Percentiles rank a stretch among this genome's conserved stretches.
Conservation (phyloP, 2,888 invertebrate genomes). For the Mayetiola destructor region DNA sequence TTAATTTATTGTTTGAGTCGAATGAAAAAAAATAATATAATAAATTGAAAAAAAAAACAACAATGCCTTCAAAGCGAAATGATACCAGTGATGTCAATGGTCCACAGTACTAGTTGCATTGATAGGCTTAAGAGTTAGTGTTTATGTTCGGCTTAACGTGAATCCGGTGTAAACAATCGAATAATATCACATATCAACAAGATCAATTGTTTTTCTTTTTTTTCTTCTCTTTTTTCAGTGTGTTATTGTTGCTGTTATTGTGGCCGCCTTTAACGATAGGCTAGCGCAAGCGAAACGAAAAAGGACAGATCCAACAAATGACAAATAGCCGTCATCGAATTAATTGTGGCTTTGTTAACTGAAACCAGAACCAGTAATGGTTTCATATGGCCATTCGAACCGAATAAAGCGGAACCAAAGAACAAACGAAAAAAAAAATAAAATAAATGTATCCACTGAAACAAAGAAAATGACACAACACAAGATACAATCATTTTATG, state of each 20-base stretch:
- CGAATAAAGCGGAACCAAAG: background rate
- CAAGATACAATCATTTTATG: background rate
- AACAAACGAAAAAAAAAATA: background rate
- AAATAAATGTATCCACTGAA: too few species aligned
- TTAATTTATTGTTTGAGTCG: slow-evolving; percentile 4
- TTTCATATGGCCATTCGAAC: too few species aligned
- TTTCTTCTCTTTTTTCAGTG: slow-evolving; percentile 9
- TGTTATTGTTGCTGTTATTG: slow-evolving; percentile 7
- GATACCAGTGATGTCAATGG: background rate
- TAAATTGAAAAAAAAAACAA: background rate
- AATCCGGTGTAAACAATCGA: slow-evolving; percentile 7
- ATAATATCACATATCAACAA: slow-evolving; percentile 8
- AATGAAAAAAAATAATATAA: background rate
- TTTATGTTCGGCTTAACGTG: slow-evolving; percentile 9
- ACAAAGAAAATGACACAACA: too few species aligned
- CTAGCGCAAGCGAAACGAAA: background rate
- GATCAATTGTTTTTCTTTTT: background rate
- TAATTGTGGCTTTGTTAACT: background rate
- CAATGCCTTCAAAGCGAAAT: background rate
- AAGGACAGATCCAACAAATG: background rate
- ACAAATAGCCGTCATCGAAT: background rate
- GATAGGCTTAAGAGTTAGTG: too few species aligned
- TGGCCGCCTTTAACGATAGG: too few species aligned
- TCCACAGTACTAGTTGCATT: too few species aligned
- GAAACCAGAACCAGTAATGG: too few species aligned